These are phyloP conservation scores for Saiga tatarica DNA, from an alignment of 2,113 vertebrate genomes.

Conservation along the genomic window DNA sequence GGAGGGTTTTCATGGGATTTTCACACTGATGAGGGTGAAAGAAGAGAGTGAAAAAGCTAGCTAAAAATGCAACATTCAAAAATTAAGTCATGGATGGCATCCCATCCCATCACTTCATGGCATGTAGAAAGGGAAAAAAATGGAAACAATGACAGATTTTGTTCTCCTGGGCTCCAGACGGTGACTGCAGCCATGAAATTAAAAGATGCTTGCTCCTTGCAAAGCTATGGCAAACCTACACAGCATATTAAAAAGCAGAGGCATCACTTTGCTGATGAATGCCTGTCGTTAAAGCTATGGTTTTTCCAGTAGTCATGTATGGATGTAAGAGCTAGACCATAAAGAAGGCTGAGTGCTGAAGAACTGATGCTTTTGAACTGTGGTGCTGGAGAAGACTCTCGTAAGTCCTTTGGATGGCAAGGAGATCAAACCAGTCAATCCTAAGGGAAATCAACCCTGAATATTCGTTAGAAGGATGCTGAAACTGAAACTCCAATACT, in stretches of 20 bases:
- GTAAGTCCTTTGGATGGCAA: neutral
- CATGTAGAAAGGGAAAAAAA: neutral
- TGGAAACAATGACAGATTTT: neutral
- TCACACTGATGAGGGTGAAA: neutral
- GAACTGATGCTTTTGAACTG: neutral
- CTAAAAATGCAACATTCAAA: neutral
- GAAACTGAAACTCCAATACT: neutral
- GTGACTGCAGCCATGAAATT: neutral
- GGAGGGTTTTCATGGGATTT: too few species aligned
- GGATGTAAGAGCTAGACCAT: neutral
- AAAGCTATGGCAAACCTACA: neutral
- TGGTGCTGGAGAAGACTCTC: neutral
- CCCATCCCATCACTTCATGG: neutral
- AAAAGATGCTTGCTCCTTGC: neutral
- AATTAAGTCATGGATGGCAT: neutral
- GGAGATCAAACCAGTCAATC: neutral
- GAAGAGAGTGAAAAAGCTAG: neutral
- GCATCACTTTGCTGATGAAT: neutral
- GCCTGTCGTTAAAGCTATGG: neutral
- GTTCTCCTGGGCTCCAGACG: neutral
- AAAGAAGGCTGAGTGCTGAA: neutral
- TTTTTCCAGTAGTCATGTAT: neutral
- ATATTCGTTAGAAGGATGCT: neutral
- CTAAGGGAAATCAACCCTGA: neutral
- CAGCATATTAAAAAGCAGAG: neutral